A percentile compares a stretch with the other conserved stretches of the same genome.
phyloP scores from a whole-genome alignment of 2,113 vertebrate species.

The Pontoporia blainvillei region DNA sequence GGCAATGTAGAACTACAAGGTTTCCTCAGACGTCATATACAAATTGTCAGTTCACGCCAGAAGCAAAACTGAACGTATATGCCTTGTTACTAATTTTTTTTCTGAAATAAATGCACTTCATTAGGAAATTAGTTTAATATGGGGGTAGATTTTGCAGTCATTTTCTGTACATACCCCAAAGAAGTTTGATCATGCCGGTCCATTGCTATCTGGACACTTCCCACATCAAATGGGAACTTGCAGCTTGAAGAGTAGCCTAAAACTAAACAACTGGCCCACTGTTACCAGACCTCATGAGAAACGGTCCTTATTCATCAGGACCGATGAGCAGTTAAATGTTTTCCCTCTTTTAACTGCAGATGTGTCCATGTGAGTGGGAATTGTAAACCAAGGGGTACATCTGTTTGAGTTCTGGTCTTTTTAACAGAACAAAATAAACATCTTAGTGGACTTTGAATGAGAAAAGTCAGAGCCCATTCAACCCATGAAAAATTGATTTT shows the following conservation, averaged over 20 bases:
- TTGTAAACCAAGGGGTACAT: conserved; percentile 50
- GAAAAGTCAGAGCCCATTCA: conserved; percentile 48
- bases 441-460: conserved; percentile 45
- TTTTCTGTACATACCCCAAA: not conserved
- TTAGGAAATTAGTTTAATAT: not conserved
- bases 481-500: conserved; percentile 68
- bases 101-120: not conserved
- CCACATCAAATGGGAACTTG: not conserved
- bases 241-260: conserved; percentile 12
- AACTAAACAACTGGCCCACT: conserved; percentile 43
- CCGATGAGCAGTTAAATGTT: conserved; percentile 45
- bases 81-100: not conserved
- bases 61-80: not conserved
- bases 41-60: not conserved
- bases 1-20: not conserved
- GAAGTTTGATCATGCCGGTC: not conserved
- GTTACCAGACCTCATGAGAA: conserved; percentile 50
- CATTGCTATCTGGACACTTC: not conserved
- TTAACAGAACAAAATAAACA: conserved; percentile 62
- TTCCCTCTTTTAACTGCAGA: conserved; percentile 60
- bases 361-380: conserved; percentile 34
- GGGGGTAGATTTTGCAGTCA: not conserved
- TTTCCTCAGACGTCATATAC: not conserved
- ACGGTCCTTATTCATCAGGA: conserved; percentile 55
- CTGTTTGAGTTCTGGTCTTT: conserved; percentile 52